These are phyloP conservation scores for Thryonomys swinderianus DNA, from an alignment of 2,113 vertebrate genomes.

Conservation along the genomic window DNA sequence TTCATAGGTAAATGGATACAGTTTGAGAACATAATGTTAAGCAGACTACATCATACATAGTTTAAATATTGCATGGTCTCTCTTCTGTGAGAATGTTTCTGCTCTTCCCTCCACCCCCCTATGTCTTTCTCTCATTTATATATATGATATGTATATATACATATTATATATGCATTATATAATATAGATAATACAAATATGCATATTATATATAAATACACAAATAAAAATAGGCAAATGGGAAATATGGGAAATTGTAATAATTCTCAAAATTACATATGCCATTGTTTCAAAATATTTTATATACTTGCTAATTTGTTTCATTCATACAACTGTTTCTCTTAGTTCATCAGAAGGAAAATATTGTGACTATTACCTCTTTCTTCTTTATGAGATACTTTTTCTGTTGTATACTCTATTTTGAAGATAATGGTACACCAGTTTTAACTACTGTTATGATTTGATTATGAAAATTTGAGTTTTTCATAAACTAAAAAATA, in stretches of 20 bases:
- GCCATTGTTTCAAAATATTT: neutral
- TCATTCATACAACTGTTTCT: neutral
- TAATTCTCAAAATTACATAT: neutral
- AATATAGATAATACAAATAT: no score
- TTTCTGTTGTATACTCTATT: neutral
- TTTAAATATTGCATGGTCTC: neutral
- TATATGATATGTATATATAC: no score
- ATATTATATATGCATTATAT: no score
- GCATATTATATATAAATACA: neutral
- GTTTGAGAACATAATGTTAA: neutral
- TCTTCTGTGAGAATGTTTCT: neutral
- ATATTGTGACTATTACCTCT: neutral
- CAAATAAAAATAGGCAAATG: neutral
- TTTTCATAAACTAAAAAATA: neutral
- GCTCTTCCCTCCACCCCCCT: no score
- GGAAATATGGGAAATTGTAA: neutral
- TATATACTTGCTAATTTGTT: neutral
- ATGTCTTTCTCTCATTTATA: no score
- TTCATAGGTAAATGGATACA: neutral
- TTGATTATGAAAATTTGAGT: no score
- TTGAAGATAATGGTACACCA: no score
- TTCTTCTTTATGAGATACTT: neutral
- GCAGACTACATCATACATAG: neutral
- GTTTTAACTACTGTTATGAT: no score
- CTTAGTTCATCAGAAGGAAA: neutral